Evolutionary conservation across 2,113 vertebrate species (phyloP).

Genomic region (Cacatua alba): DNA sequence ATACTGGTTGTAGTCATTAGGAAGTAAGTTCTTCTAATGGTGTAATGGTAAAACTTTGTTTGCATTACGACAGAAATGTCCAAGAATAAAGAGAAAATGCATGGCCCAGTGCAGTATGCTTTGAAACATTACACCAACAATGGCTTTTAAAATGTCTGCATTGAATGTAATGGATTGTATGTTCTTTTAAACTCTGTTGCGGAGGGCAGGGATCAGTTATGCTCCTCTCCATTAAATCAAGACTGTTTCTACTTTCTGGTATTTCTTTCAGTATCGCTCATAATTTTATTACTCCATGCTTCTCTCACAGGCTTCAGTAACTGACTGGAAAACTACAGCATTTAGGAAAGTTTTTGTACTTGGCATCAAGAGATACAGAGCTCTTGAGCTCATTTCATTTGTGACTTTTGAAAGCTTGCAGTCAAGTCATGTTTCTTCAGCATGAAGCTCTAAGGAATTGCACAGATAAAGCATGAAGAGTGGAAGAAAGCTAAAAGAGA

Average conservation of each 20-base stretch:
- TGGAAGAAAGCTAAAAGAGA: slow-evolving; percentile 30
- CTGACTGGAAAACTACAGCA: not conserved
- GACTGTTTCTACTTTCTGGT: slow-evolving; percentile 2
- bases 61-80: not conserved
- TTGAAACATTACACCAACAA: not conserved
- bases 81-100: not conserved
- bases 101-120: not conserved
- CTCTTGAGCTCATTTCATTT: slow-evolving; percentile 50
- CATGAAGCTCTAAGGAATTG: slow-evolving; percentile 66
- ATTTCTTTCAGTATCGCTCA: slow-evolving; percentile 3
- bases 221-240: slow-evolving; percentile 18
- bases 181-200: slow-evolving; percentile 14
- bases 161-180: slow-evolving; percentile 36
- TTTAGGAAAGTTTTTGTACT: slow-evolving; percentile 18
- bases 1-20: not conserved
- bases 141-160: slow-evolving; percentile 19
- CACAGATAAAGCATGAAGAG: slow-evolving; percentile 33
- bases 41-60: not conserved
- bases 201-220: slow-evolving; percentile 25
- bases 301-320: not conserved
- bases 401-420: slow-evolving; percentile 61
- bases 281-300: not conserved
- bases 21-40: not conserved
- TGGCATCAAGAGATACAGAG: not conserved
- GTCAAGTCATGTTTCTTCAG: slow-evolving; percentile 47